A percentile compares a stretch with the other conserved stretches of the same genome.
phyloP scores from a whole-genome alignment of 2,888 invertebrate genomes.

The Acronicta psi region DNA sequence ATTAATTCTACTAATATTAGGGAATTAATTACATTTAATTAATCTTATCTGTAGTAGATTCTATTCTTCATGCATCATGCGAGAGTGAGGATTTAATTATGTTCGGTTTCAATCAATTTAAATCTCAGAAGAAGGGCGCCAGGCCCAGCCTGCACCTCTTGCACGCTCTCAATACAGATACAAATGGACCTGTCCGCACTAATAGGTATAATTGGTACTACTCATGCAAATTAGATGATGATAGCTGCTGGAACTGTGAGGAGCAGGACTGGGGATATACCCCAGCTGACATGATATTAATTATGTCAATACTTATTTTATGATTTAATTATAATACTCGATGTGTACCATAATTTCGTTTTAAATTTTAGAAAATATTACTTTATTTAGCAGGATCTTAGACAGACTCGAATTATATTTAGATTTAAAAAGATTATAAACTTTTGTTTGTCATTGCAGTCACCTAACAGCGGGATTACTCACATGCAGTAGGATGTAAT shows the following conservation, averaged over 20 bases:
- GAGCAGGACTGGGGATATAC: not conserved
- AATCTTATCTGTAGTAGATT: too few relatives aligned
- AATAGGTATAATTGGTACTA: too few relatives aligned
- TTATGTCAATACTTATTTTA: conserved; percentile 44
- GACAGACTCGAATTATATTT: conserved; percentile 64
- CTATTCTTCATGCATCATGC: conserved; percentile 19
- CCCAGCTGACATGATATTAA: conserved; percentile 11
- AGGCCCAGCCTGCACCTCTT: not conserved
- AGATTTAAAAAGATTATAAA: conserved; percentile 50
- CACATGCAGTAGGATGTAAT: conserved; percentile 39
- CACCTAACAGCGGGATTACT: conserved; percentile 59
- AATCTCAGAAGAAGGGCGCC: not conserved
- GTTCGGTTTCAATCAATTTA: conserved; percentile 29
- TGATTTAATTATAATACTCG: conserved; percentile 63
- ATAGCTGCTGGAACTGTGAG: not conserved
- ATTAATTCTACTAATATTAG: conserved; percentile 32
- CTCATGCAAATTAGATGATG: not conserved
- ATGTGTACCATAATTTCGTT: conserved; percentile 57
- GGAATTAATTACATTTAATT: conserved; percentile 30
- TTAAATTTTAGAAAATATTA: conserved; percentile 58
- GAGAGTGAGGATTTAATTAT: conserved; percentile 16
- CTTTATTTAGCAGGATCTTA: conserved; percentile 58
- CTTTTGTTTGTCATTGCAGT: conserved; percentile 66
- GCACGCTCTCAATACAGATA: not conserved
- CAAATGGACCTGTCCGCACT: too few relatives aligned